phyloP scores from a whole-genome alignment of 2,888 invertebrate genomes.

The Lithophane semibrunnea region DNA sequence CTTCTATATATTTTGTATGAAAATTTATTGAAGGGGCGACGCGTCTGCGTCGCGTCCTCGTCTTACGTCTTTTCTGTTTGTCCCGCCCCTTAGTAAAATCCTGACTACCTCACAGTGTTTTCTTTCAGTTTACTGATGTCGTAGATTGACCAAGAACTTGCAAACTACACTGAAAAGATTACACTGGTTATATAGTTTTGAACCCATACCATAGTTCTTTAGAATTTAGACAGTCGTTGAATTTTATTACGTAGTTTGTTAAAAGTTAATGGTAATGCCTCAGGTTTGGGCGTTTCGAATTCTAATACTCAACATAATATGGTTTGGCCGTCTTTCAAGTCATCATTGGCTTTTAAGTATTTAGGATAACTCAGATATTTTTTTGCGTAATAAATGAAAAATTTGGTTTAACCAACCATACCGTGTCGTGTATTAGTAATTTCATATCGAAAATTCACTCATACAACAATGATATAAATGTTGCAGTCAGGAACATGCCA shows the following conservation, averaged over 20 bases:
- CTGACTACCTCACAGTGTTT: background rate
- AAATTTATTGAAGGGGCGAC: too few species aligned
- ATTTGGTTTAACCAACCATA: background rate
- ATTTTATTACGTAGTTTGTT: background rate
- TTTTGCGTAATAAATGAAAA: background rate
- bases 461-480: slow-evolving; percentile 6
- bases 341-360: background rate
- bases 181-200: background rate
- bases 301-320: slow-evolving; percentile 8
- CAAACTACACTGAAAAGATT: background rate
- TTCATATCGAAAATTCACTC: slow-evolving; percentile 25
- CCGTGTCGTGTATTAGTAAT: background rate
- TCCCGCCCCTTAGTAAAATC: background rate
- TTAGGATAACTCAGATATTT: background rate
- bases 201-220: background rate
- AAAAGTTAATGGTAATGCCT: slow-evolving; percentile 41
- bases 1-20: too few species aligned
- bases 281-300: slow-evolving; percentile 9
- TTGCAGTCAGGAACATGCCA: slow-evolving; percentile 38
- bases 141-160: background rate
- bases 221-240: background rate
- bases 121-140: background rate
- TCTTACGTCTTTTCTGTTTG: too few species aligned
- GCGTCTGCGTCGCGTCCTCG: too few species aligned
- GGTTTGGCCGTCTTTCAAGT: background rate